Evolutionary conservation across 2,113 vertebrate species (phyloP).

Genomic region (Hemibates koningsi): DNA sequence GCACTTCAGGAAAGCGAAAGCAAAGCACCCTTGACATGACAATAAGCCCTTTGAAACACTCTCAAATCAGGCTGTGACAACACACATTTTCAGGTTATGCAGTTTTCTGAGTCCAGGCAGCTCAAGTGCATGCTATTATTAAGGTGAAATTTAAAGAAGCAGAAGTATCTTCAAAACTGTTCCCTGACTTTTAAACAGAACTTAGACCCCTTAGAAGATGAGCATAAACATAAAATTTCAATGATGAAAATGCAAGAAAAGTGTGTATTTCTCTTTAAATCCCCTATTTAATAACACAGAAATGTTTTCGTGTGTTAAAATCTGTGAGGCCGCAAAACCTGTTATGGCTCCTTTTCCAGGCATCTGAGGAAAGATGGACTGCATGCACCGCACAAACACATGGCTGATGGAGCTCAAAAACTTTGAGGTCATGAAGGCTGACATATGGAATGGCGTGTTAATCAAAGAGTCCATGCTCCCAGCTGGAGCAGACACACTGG

Average conservation of each 20-base stretch:
- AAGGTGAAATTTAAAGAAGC: neutral
- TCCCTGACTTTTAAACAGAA: neutral
- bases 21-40: neutral
- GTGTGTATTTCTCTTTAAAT: neutral
- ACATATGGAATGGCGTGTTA: constrained; percentile 59
- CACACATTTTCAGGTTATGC: neutral
- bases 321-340: neutral
- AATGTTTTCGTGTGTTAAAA: neutral
- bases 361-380: constrained; percentile 11
- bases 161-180: neutral
- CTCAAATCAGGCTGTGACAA: neutral
- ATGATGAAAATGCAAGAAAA: neutral
- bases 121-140: neutral
- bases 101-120: neutral
- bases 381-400: neutral
- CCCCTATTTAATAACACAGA: neutral
- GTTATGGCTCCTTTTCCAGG: constrained; percentile 3
- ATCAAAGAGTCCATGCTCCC: constrained; percentile 52
- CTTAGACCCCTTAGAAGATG: neutral
- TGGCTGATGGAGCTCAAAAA: constrained; percentile 32
- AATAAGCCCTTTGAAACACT: neutral
- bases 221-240: neutral
- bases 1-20: neutral
- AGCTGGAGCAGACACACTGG: constrained; percentile 50
- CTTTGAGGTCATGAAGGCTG: constrained; percentile 40